Evolutionary conservation across 2,113 vertebrate species (phyloP).

Genomic region (Thinocorus orbignyianus): DNA sequence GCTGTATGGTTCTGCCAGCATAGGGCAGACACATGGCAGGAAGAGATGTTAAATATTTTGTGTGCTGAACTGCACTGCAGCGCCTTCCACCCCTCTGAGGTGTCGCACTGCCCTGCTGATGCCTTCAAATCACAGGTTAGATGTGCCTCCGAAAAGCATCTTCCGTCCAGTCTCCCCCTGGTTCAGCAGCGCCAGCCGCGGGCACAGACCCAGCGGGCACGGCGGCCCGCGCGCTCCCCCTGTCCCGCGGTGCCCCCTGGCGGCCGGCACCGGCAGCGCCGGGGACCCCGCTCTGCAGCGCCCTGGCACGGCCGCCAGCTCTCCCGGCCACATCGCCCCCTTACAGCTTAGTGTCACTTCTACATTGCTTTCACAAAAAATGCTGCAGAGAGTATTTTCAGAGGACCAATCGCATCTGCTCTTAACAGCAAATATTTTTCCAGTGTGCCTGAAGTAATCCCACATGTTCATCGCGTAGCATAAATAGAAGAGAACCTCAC

Average conservation of each 20-base stretch:
- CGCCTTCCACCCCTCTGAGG: not conserved
- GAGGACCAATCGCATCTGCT: not conserved
- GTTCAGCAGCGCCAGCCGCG: too few species aligned
- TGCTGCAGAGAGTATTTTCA: not conserved
- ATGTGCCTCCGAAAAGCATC: not conserved
- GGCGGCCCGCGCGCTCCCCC: not conserved
- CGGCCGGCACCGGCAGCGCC: not conserved
- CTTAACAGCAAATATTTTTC: not conserved
- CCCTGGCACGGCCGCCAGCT: too few species aligned
- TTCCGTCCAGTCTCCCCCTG: not conserved
- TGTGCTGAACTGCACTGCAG: not conserved
- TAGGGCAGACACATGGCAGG: not conserved
- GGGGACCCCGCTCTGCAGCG: not conserved
- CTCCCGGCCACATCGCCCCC: too few species aligned
- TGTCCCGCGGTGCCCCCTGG: conserved; percentile 5
- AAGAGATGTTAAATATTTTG: not conserved
- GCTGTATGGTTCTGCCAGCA: not conserved
- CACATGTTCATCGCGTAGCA: not conserved
- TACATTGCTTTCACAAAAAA: not conserved
- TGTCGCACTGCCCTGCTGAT: not conserved
- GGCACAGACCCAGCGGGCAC: too few species aligned
- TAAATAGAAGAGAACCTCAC: not conserved
- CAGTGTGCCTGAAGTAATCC: not conserved
- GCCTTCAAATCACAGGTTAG: not conserved
- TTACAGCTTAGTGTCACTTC: not conserved